Percentiles rank a stretch among this genome's conserved stretches.
Evolutionary conservation across 2,113 vertebrate species (phyloP).

Genomic region (Eurypyga helias): DNA sequence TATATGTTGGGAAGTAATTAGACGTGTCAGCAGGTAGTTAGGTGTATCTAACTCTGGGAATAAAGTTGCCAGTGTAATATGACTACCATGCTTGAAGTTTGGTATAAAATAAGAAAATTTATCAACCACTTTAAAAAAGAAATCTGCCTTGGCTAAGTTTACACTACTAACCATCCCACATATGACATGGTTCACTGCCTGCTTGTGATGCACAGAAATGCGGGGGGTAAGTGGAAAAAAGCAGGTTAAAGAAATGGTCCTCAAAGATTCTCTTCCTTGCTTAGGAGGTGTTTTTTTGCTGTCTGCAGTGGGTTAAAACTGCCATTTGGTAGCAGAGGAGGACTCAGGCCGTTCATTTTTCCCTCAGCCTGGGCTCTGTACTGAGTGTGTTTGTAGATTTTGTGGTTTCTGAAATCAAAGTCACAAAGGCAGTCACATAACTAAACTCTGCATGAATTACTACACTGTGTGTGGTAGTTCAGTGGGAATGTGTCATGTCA

Average conservation of each 20-base stretch:
- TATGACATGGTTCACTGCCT: neutral
- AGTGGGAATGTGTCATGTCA: neutral
- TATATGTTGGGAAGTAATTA: neutral
- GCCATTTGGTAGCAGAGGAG: neutral
- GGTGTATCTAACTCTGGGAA: neutral
- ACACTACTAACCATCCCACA: too few relatives aligned
- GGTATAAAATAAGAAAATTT: neutral
- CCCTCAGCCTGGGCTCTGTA: neutral
- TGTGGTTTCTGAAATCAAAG: neutral
- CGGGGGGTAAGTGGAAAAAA: neutral
- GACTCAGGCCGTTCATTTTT: neutral
- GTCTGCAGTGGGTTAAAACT: neutral
- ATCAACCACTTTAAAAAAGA: neutral
- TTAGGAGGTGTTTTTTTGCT: neutral
- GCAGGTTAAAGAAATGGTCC: neutral
- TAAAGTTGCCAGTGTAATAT: neutral
- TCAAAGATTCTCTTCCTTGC: neutral
- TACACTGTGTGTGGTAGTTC: neutral
- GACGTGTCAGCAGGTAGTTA: neutral
- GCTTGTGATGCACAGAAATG: neutral
- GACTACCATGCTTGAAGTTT: neutral
- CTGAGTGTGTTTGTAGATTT: neutral
- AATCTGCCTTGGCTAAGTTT: neutral
- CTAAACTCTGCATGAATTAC: neutral
- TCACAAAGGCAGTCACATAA: accelerated